Evolutionary conservation across 2,888 invertebrate genomes (phyloP), one percentile per base, ranked within the genome.

Genomic region (Lithophane ornitopus): DNA sequence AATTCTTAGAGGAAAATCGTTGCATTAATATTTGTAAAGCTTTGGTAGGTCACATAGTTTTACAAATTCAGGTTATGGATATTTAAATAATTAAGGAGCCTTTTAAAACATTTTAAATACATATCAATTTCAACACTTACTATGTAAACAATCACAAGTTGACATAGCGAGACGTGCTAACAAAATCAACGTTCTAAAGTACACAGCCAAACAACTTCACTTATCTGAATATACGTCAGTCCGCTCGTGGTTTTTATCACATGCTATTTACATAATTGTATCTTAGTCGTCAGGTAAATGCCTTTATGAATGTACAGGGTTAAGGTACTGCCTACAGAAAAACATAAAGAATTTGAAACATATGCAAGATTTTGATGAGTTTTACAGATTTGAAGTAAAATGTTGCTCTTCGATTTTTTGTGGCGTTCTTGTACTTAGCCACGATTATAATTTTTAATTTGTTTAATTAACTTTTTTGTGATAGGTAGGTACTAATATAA

Each of bases 231-330:
- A 79, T 67, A 83, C 89, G 90, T 89, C 89, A 89, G 63, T 46
- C 22, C 7, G 63, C 85, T 86, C 87, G 86, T 85, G 82, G 87
- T 88, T 91, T 89, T 89, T 90, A 90, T 92, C 92, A 92, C 91
- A 91, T 91, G 91, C 72, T 90, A 88, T 90, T 91, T 90, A 78
- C 81, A 82, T 88, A 82, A 82, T 82, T 83, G 83, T 85, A 81
- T 81, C 76, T 75, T 54, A 61, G 26, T 69, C 58, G 63, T 71
- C 81, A 85, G 59, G 56, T 70, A 52, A 72, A 69, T 79, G 59
- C 28, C 56, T 83, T 34, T 58, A 77, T 78, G 39, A 78, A 70
- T 58, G 41, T 74, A 67, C 71, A 71, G 73, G 59, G 85, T 76
- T 76, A 61, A 76, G 68, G 49, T 70, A 76, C 73, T 61, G 39